phyloP scores from a whole-genome alignment of 35 echinoderm and acorn worm species.

The Apostichopus japonicus region DNA sequence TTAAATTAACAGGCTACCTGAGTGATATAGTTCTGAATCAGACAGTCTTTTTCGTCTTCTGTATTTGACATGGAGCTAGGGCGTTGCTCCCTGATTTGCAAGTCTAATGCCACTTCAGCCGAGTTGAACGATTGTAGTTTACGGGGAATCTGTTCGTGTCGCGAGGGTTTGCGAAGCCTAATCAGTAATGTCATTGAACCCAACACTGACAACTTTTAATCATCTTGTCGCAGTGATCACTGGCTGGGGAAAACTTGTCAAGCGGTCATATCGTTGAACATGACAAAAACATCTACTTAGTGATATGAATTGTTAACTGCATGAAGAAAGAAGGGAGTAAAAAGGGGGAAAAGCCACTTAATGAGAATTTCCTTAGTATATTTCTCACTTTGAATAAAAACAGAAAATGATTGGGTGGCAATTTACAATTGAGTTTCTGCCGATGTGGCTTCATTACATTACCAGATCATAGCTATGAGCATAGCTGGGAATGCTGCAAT shows the following conservation, averaged over 20 bases:
- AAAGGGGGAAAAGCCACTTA: not conserved
- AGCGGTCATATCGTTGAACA: conserved; percentile 18
- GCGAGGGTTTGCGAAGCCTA: conserved; percentile 31
- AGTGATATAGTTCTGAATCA: conserved; percentile 11
- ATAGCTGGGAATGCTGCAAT: not conserved
- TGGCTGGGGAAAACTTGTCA: conserved; percentile 35
- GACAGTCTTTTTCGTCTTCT: not conserved
- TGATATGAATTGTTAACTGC: conserved; percentile 23
- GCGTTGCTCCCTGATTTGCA: conserved; percentile 50
- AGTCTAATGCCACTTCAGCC: conserved; percentile 49
- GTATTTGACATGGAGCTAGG: conserved; percentile 43
- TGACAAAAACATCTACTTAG: conserved; percentile 23
- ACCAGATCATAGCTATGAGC: not conserved
- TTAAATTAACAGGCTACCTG: conserved; percentile 27
- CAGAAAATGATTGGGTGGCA: conserved; percentile 5
- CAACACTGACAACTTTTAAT: conserved; percentile 46
- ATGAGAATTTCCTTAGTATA: conserved; percentile 37
- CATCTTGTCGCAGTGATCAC: conserved; percentile 42
- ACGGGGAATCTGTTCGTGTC: conserved; percentile 38
- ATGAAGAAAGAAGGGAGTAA: not conserved
- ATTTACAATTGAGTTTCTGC: conserved; percentile 19
- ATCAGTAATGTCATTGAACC: conserved; percentile 52
- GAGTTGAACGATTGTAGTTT: conserved; percentile 38
- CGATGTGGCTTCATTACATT: not conserved
- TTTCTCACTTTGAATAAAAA: conserved; percentile 4